Base-by-base conservation (phyloP, 2,797 vertebrate genomes). In the Myoxocephalus aenaeus region DNA sequence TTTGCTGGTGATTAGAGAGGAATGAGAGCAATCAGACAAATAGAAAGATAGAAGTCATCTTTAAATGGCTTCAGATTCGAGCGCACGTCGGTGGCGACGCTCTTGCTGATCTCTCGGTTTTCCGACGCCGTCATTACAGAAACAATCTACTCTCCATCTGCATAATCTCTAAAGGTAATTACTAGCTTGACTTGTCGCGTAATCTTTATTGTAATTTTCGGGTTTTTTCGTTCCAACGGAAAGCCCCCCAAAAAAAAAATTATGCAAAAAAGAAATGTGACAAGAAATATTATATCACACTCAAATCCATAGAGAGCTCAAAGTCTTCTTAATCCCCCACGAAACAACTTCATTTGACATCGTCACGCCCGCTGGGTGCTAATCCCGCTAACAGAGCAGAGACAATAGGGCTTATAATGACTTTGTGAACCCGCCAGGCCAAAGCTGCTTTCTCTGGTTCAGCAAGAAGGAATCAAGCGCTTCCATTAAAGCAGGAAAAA, bases 121-220 rank as follows among this genome's bases (percentile, higher is more conserved):
- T 91, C 90, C 82, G 61, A 79, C 72, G 50, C 66, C 76, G 86
- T 92, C 90, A 93, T 95, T 94, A 92, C 77, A 86, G 89, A 95
- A 92, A 87, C 92, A 92, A 94, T 94, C 89, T 85, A 27, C 75
- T 69, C 73, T 48, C 75, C 80, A 94, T 95, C 91, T 94, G 92
- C 93, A 94, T 95, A 95, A 96, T 95, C 94, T 95, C 91, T 80
- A 77, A 93, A 93, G 88, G 86, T 93, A 93, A 95, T 96, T 94
- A 95, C 90, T 64, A 92, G 94, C 91, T 91, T 85, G 87, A 94
- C 93, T 95, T 94, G 92, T 87, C 91, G 57, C 86, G 76, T 92
- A 93, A 94, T 95, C 93, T 94, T 93, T 91, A 88, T 88, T 88
- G 84, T 90, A 76, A 86, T 57, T 57, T 56, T 17, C 3, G 13